Percentiles rank a stretch among this genome's conserved stretches.
These are phyloP conservation scores for Acrocephalus arundinaceus DNA, from an alignment of 2,113 vertebrate species.

Conservation along the genomic window DNA sequence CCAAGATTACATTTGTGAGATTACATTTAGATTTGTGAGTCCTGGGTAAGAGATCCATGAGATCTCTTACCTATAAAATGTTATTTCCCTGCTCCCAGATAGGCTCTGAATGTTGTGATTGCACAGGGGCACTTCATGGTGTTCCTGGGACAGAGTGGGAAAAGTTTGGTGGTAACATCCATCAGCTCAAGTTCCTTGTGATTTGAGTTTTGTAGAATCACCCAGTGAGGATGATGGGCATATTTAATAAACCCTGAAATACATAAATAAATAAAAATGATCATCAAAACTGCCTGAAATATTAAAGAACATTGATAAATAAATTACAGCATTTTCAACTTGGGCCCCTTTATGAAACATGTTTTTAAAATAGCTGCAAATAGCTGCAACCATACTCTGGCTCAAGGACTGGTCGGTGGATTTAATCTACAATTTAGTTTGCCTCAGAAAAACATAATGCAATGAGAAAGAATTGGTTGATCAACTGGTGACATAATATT, in stretches of 20 bases:
- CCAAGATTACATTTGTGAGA: not conserved
- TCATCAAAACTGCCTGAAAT: slow-evolving; percentile 20
- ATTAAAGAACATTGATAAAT: slow-evolving; percentile 37
- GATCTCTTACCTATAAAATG: not conserved
- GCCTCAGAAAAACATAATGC: not conserved
- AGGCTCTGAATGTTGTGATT: not conserved
- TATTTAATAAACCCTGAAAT: slow-evolving; percentile 20
- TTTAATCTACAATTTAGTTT: slow-evolving; percentile 12
- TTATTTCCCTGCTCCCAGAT: not conserved
- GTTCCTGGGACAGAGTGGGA: not conserved
- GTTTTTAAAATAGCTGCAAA: slow-evolving; percentile 27
- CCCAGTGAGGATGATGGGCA: not conserved
- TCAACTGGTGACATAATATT: not conserved
- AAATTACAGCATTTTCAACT: slow-evolving; percentile 8
- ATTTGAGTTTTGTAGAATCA: not conserved
- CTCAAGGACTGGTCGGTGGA: not conserved
- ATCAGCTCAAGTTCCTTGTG: not conserved
- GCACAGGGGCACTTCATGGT: not conserved
- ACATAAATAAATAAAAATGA: slow-evolving; percentile 29
- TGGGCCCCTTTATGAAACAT: not conserved
- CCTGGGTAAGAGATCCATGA: not conserved
- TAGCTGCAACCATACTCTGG: not conserved
- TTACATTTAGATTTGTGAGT: not conserved
- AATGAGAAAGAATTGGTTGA: not conserved
- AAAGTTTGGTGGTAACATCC: not conserved